Evolutionary conservation across 2,113 vertebrate species (phyloP).

Genomic region (Vimba vimba): DNA sequence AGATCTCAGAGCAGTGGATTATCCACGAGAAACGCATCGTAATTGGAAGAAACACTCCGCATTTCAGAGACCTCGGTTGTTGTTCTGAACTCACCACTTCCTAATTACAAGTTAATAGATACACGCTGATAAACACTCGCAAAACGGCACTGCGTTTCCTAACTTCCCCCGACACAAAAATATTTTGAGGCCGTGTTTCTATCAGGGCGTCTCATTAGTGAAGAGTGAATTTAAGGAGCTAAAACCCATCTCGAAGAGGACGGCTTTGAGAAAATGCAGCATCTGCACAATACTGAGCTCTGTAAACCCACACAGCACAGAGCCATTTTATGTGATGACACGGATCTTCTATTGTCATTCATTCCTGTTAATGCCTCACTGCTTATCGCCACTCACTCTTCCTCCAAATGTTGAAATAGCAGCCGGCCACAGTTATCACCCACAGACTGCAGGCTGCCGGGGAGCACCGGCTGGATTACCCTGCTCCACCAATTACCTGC

Average conservation of each 20-base stretch:
- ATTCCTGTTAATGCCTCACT: slow-evolving; percentile 41
- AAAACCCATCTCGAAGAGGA: background rate
- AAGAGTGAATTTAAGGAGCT: slow-evolving; percentile 9
- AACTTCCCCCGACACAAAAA: slow-evolving; percentile 7
- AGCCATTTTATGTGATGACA: slow-evolving; percentile 22
- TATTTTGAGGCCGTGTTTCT: background rate
- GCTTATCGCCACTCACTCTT: slow-evolving; percentile 42
- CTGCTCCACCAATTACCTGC: slow-evolving; percentile 59
- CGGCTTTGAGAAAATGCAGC: slow-evolving; percentile 12
- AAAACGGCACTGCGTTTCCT: background rate
- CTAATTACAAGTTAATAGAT: slow-evolving; percentile 17
- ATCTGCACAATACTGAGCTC: slow-evolving; percentile 27
- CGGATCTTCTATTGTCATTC: slow-evolving; percentile 39
- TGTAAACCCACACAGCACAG: slow-evolving; percentile 15
- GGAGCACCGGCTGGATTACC: slow-evolving; percentile 44
- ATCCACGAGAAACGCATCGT: background rate
- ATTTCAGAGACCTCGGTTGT: slow-evolving; percentile 1
- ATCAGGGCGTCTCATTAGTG: background rate
- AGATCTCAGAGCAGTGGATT: slow-evolving; percentile 17
- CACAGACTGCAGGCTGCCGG: slow-evolving; percentile 41
- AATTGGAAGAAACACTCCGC: background rate
- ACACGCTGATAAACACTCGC: background rate
- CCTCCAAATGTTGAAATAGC: slow-evolving; percentile 45
- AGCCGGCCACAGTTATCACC: slow-evolving; percentile 49
- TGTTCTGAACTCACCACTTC: background rate